phyloP scores from a whole-genome alignment of 2,888 invertebrate species.

The Polyploca ridens region DNA sequence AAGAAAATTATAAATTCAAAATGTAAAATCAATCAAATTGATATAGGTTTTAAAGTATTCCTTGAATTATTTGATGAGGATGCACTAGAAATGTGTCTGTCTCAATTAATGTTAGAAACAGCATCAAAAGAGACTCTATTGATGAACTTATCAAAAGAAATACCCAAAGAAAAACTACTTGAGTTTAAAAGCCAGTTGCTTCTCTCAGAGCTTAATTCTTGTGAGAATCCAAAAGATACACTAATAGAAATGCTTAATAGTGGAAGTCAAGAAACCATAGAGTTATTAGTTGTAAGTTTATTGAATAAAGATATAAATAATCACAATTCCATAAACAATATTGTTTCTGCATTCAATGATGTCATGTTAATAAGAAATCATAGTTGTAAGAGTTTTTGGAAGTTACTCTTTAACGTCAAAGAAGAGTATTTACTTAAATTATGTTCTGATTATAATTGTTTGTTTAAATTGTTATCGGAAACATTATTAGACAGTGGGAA shows the following conservation, averaged over 20 bases:
- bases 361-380: slow-evolving; percentile 50
- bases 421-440: slow-evolving; percentile 54
- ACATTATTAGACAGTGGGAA: slow-evolving; percentile 72
- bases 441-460: slow-evolving; percentile 57
- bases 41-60: slow-evolving; percentile 61
- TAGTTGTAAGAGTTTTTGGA: slow-evolving; percentile 64
- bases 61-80: slow-evolving; percentile 60
- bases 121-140: slow-evolving; percentile 70
- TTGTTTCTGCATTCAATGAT: slow-evolving; percentile 46
- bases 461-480: slow-evolving; percentile 59
- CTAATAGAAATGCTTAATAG: slow-evolving; percentile 50
- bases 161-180: slow-evolving; percentile 55
- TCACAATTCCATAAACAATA: slow-evolving; percentile 36
- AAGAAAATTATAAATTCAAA: slow-evolving; percentile 69
- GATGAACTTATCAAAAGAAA: slow-evolving; percentile 47
- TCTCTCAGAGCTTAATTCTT: slow-evolving; percentile 48
- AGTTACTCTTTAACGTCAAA: slow-evolving; percentile 53
- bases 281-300: slow-evolving; percentile 62
- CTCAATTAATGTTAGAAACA: slow-evolving; percentile 67
- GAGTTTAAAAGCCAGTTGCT: slow-evolving; percentile 63
- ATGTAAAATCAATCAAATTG: slow-evolving; percentile 54
- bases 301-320: slow-evolving; percentile 51
- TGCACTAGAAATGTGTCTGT: slow-evolving; percentile 59
- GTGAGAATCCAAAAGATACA: slow-evolving; percentile 40
- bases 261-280: slow-evolving; percentile 51